phyloP scores from a whole-genome alignment of 2,888 invertebrate genomes.

The Opisthograptis luteolata region DNA sequence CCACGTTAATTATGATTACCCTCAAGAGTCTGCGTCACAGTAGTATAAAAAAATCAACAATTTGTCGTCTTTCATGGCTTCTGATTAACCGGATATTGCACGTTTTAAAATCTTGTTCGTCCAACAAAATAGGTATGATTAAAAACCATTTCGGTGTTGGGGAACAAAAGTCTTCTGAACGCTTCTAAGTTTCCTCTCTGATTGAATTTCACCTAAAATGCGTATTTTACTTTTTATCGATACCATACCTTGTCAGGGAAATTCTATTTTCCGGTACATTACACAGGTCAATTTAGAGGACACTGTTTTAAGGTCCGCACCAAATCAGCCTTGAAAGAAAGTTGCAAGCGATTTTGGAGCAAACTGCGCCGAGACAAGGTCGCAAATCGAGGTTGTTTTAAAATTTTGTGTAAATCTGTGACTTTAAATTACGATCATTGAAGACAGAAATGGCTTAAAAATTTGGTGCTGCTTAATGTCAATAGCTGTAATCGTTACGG shows the following conservation, averaged over 20 bases:
- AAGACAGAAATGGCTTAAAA: constrained; percentile 20
- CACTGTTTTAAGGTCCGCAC: constrained; percentile 37
- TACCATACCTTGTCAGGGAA: constrained; percentile 56
- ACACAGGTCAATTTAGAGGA: constrained; percentile 59
- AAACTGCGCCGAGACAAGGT: not conserved
- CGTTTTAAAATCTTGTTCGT: not conserved
- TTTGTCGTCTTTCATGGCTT: no score
- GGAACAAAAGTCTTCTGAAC: constrained; percentile 28
- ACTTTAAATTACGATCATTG: constrained; percentile 31
- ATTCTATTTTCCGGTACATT: constrained; percentile 78
- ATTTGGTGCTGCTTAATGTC: constrained; percentile 15
- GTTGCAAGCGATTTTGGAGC: not conserved
- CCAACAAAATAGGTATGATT: constrained; percentile 32
- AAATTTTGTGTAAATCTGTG: constrained; percentile 7
- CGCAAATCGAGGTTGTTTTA: constrained; percentile 1
- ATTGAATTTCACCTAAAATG: constrained; percentile 30
- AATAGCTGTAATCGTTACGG: constrained; percentile 12
- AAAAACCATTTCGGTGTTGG: constrained; percentile 32
- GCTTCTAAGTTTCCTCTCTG: constrained; percentile 32
- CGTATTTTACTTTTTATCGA: constrained; percentile 47
- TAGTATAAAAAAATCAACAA: no score
- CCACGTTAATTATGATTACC: no score
- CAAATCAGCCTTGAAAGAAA: constrained; percentile 4
- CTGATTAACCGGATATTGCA: constrained; percentile 2
- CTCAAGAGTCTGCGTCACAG: no score